Evolutionary conservation across 2,888 invertebrate genomes (phyloP), one percentile per base, ranked within the genome.

Genomic region (Euzetes globulus): DNA sequence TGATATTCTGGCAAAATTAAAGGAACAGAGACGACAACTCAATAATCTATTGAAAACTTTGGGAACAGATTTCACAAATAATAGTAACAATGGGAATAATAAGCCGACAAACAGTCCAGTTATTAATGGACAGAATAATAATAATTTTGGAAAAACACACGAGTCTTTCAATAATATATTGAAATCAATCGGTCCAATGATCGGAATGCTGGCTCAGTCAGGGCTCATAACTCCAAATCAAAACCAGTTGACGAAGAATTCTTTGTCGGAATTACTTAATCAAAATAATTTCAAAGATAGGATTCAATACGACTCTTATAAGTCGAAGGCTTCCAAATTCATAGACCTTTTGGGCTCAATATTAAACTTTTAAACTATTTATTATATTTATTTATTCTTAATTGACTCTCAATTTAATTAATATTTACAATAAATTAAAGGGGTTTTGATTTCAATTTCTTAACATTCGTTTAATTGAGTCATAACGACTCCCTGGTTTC

Each of bases 21-120:
- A 17, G 25, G 70, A 70, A 70, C 70, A 70, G 70, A 70, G 70
- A 70, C 45, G 25, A 70, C 70, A 70, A 45, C 17, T 70, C 15
- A 70, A 70, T 25, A 70, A 47, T 47, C 45, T 70, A 7, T 25
- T 70, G 70, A 45, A 70, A 25, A 70, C 41, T 37, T 47, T 70
- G 27, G 70, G 70, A 22, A 1, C 37, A 65, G 63, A 65, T 65
- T 65, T 65, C 19, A 65, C 37, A n/a, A 65, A 7, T 4, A 41
- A 41, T 41, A 41, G 13, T 41, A 5, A 41, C 9, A 41, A 11
- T 13, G 13, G 13, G 13, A 1, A 41, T 9, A 1, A 41, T 9
- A 41, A 41, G 11, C 6, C 41, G 13, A 41, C 41, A 13, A 4
- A 41, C 7, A 41, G 41, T 41, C 41, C 41, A 1, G 7, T 13